A percentile compares a stretch with the other conserved stretches of the same genome.
phyloP scores from a whole-genome alignment of 1,140 invertebrate genomes.

The Pygmarrhopalites habei region DNA sequence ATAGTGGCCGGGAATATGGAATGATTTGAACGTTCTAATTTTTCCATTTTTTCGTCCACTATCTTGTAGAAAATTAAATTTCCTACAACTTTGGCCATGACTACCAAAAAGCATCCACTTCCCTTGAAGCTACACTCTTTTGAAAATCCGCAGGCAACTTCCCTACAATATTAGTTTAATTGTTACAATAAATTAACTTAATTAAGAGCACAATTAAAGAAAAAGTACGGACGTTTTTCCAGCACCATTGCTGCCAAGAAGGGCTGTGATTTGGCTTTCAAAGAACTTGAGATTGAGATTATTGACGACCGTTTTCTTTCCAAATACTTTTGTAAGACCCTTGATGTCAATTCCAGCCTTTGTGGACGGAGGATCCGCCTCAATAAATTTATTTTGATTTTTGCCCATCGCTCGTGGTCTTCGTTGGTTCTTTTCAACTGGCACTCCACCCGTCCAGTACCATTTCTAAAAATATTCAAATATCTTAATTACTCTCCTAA shows the following conservation, averaged over 20 bases:
- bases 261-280: constrained; percentile 52
- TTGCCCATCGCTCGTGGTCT: constrained; percentile 34
- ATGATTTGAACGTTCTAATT: neutral
- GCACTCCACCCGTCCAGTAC: constrained; percentile 40
- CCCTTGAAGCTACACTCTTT: no score
- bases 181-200: neutral
- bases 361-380: constrained; percentile 51
- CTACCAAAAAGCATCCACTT: no score
- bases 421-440: constrained; percentile 42
- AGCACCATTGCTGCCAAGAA: constrained; percentile 49
- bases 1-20: neutral
- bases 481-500: no score
- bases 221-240: constrained; percentile 69
- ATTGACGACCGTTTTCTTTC: constrained; percentile 48
- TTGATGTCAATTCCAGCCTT: constrained; percentile 56
- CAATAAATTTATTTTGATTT: no score
- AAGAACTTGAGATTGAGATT: constrained; percentile 65
- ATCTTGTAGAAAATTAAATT: neutral
- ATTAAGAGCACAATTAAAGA: constrained; percentile 61
- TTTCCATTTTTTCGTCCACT: neutral
- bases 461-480: constrained; percentile 40
- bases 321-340: constrained; percentile 49
- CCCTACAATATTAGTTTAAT: neutral
- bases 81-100: no score
- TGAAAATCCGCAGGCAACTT: neutral